Conservation (phyloP, 2,113 vertebrate genomes). For the Camelus bactrianus region DNA sequence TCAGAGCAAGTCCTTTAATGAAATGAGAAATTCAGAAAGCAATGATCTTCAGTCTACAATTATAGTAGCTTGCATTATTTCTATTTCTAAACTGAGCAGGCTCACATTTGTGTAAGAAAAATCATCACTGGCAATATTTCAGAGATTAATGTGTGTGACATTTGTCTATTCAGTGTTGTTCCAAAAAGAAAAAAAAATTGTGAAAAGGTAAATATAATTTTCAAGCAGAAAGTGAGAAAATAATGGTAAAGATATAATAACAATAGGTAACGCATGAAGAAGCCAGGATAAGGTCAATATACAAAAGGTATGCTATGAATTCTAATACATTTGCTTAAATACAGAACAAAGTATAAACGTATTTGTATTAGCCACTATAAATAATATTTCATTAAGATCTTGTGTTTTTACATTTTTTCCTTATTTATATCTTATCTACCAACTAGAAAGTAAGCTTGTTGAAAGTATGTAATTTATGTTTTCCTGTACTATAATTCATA, state of each 20-base stretch:
- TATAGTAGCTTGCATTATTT: background rate
- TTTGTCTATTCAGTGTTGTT: background rate
- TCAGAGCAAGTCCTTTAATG: constrained; percentile 36
- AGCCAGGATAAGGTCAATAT: background rate
- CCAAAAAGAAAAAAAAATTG: constrained; percentile 28
- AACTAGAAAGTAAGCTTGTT: constrained; percentile 31
- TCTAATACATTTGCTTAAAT: constrained; percentile 34
- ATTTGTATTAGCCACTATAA: background rate
- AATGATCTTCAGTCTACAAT: constrained; percentile 43
- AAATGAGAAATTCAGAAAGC: constrained; percentile 52
- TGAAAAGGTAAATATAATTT: constrained; percentile 52
- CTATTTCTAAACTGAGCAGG: constrained; percentile 39
- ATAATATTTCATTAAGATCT: constrained; percentile 18
- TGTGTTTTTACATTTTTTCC: background rate
- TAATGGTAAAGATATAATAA: constrained; percentile 7
- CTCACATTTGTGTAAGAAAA: background rate
- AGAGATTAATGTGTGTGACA: constrained; percentile 20
- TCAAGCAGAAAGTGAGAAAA: constrained; percentile 28
- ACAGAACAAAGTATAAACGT: background rate
- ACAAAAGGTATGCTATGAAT: background rate
- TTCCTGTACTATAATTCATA: constrained; percentile 33
- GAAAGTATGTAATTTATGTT: background rate
- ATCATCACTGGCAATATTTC: constrained; percentile 27
- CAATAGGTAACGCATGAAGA: background rate
- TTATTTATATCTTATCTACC: constrained; percentile 14